Conservation (phyloP, 2,797 vertebrate species). For the Crypturellus tataupa region DNA sequence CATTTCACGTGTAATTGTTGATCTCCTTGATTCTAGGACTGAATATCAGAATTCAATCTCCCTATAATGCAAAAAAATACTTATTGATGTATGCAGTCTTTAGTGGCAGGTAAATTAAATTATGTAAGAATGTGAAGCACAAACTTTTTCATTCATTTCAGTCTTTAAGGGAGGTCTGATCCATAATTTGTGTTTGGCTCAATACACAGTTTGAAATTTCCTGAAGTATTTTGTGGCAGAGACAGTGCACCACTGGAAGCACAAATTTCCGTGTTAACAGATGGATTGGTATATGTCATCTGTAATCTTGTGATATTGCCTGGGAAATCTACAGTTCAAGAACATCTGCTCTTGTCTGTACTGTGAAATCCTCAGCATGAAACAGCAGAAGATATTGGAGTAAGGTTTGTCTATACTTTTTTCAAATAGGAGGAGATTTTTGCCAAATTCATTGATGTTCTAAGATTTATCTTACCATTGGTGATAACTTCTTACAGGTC, state of each 20-base stretch:
- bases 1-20: neutral
- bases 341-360: slow-evolving; percentile 1
- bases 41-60: neutral
- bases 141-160: neutral
- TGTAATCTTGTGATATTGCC: neutral
- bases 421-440: neutral
- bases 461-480: neutral
- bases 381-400: neutral
- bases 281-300: neutral
- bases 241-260: neutral
- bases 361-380: neutral
- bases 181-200: neutral
- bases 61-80: neutral
- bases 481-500: neutral
- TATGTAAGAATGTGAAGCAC: neutral
- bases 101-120: neutral
- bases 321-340: slow-evolving; percentile 31
- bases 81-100: neutral
- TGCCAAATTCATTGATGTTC: neutral
- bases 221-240: neutral
- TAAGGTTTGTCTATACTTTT: neutral
- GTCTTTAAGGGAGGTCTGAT: neutral
- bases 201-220: neutral
- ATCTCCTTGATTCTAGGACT: neutral
- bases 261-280: neutral